Conservation (phyloP, 2,113 vertebrate species). For the Daphoenositta chrysoptera region DNA sequence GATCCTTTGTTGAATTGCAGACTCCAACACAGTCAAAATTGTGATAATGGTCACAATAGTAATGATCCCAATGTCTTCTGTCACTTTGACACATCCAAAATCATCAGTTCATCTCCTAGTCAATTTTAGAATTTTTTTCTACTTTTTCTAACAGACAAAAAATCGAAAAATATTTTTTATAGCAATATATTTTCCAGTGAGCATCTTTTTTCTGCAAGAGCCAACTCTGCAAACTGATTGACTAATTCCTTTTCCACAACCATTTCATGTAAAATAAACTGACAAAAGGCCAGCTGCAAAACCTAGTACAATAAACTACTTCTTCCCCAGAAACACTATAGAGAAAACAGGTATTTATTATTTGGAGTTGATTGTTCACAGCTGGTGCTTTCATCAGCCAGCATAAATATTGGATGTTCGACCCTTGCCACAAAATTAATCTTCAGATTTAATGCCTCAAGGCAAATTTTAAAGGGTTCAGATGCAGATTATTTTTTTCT, state of each 20-base stretch:
- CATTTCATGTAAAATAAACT: background rate
- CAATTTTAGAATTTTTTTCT: background rate
- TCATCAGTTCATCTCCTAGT: background rate
- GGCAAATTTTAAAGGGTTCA: background rate
- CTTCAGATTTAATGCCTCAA: background rate
- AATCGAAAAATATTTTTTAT: background rate
- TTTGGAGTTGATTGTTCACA: background rate
- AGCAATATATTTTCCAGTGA: background rate
- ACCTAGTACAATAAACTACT: background rate
- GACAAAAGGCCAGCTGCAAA: slow-evolving; percentile 9
- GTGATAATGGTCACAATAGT: background rate
- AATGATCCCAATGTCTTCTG: background rate
- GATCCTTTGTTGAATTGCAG: background rate
- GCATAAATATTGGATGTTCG: background rate
- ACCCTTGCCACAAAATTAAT: background rate
- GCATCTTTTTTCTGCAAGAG: background rate
- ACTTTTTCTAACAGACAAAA: background rate
- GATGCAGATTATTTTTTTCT: background rate
- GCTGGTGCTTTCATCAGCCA: background rate
- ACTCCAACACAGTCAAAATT: background rate
- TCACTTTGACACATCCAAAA: background rate
- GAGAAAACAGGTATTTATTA: slow-evolving; percentile 18
- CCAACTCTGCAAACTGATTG: background rate
- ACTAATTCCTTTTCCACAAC: background rate
- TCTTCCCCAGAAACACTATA: background rate